These are phyloP conservation scores for Panthera leo DNA, from an alignment of 2,113 vertebrate genomes.

Conservation along the genomic window DNA sequence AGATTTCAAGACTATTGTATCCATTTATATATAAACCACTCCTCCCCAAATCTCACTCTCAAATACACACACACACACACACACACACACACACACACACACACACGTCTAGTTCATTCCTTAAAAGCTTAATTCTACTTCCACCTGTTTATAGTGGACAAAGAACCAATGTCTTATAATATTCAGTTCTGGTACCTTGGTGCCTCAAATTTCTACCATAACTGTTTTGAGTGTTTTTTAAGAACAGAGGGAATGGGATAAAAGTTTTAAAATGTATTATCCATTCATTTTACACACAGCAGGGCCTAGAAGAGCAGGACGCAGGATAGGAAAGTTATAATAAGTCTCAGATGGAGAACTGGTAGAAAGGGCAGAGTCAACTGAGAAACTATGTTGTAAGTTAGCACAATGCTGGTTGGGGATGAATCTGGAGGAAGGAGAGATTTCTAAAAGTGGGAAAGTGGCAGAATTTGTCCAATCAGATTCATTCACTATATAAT, in stretches of 20 bases:
- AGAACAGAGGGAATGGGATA: not conserved
- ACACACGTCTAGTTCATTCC: not conserved
- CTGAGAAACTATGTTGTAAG: not conserved
- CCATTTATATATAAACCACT: not conserved
- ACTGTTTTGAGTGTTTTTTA: not conserved
- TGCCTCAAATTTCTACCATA: not conserved
- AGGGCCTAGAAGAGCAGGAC: not conserved
- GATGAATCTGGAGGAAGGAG: not conserved
- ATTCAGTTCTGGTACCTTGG: not conserved
- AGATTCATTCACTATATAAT: not conserved
- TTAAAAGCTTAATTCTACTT: not conserved
- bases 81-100: not conserved
- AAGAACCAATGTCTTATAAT: not conserved
- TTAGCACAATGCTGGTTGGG: not conserved
- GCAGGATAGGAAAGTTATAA: not conserved
- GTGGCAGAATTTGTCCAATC: not conserved
- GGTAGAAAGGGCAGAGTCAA: not conserved
- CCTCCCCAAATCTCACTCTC: not conserved
- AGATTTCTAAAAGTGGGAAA: not conserved
- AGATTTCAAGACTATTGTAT: slow-evolving; percentile 40
- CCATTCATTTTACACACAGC: not conserved
- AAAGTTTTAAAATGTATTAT: not conserved
- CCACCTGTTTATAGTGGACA: not conserved
- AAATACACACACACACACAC: not conserved
- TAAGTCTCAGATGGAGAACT: not conserved